These are phyloP conservation scores for Ceratina australensis DNA, from an alignment of 1,140 invertebrate genomes.

Conservation along the genomic window DNA sequence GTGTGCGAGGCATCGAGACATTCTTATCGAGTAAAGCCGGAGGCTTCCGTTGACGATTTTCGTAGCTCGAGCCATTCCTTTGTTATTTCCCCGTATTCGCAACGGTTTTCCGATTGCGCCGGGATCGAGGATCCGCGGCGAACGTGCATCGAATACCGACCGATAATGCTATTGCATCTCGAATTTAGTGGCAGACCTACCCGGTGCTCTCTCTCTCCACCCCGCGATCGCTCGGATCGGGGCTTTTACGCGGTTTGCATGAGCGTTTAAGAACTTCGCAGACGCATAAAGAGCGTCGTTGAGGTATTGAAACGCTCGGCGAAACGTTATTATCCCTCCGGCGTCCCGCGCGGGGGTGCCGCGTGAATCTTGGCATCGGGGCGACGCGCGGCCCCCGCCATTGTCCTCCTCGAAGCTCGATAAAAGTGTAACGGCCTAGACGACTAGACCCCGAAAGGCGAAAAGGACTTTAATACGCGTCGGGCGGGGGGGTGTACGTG, in stretches of 20 bases:
- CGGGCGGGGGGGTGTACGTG: not conserved
- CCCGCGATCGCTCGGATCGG: slow-evolving; percentile 42
- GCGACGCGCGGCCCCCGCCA: not conserved
- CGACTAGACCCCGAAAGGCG: not conserved
- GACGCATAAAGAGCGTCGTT: slow-evolving; percentile 45
- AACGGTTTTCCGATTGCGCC: slow-evolving; percentile 42
- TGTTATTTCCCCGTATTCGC: slow-evolving; percentile 36
- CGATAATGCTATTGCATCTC: slow-evolving; percentile 60
- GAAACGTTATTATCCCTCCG: slow-evolving; percentile 18
- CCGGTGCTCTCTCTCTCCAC: slow-evolving; percentile 33
- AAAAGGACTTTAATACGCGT: not conserved
- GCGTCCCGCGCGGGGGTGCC: no score
- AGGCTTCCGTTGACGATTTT: not conserved
- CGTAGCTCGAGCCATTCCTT: slow-evolving; percentile 22
- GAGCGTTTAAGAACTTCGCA: slow-evolving; percentile 48
- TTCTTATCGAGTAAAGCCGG: no score
- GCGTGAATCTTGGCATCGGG: not conserved
- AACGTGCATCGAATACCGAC: slow-evolving; percentile 59
- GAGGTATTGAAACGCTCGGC: slow-evolving; percentile 30
- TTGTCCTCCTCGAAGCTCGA: not conserved
- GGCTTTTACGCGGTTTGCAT: slow-evolving; percentile 49
- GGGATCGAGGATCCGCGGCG: slow-evolving; percentile 27
- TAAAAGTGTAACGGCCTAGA: not conserved
- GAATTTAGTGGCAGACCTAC: slow-evolving; percentile 49
- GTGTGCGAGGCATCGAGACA: no score